A percentile compares a stretch with the other conserved stretches of the same genome.
Conservation (phyloP, 2,888 invertebrate species). For the Callimorpha dominula region DNA sequence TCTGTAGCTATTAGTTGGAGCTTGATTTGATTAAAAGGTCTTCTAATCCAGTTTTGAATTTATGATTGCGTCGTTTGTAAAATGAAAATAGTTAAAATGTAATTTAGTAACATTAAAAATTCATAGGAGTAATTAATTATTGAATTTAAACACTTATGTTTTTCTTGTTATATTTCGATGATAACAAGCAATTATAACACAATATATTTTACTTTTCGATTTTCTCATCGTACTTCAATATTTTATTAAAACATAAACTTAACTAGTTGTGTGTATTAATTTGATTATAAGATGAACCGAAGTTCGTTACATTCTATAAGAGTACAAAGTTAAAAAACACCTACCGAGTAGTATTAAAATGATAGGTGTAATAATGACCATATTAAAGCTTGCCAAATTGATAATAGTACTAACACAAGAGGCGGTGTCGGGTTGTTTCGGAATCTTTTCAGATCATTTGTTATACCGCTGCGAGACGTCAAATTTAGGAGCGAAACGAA, state of each 20-base stretch:
- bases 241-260: background rate
- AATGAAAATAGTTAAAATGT: background rate
- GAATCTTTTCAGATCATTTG: conserved; percentile 79
- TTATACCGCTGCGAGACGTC: conserved; percentile 61
- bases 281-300: conserved; percentile 31
- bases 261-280: conserved; percentile 23
- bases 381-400: conserved; percentile 83
- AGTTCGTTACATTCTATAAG: conserved; percentile 17
- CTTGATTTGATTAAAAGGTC: background rate
- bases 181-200: background rate
- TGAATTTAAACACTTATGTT: background rate
- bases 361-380: conserved; percentile 55
- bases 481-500: conserved; percentile 77
- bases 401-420: conserved; percentile 80
- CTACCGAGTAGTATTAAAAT: conserved; percentile 29
- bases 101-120: background rate
- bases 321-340: conserved; percentile 28
- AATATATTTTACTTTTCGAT: background rate
- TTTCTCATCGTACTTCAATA: too few relatives aligned
- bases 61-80: background rate
- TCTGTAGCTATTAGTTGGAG: background rate
- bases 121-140: background rate
- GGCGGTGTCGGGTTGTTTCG: conserved; percentile 62
- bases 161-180: background rate
- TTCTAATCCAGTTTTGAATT: background rate